Evolutionary conservation across 2,888 invertebrate species (phyloP).

Genomic region (Scaeva pyrastri): DNA sequence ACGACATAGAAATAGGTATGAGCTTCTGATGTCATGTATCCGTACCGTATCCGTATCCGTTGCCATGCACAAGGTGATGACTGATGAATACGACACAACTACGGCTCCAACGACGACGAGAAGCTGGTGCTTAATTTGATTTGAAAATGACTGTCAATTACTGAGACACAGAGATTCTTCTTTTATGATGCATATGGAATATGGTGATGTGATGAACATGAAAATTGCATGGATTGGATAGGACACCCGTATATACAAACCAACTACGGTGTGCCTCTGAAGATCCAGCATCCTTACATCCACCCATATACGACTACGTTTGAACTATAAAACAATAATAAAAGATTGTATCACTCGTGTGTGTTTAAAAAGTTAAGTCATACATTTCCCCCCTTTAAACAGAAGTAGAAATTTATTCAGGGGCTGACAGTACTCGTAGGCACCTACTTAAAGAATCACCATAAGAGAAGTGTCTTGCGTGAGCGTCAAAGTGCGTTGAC

Average conservation of each 20-base stretch:
- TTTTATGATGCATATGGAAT: background rate
- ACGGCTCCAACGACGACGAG: background rate
- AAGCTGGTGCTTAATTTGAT: constrained; percentile 26
- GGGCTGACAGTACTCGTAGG: background rate
- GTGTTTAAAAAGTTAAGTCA: background rate
- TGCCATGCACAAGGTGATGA: background rate
- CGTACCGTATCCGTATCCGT: constrained; percentile 17
- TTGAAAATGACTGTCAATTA: constrained; percentile 31
- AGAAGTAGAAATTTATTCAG: background rate
- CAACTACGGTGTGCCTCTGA: background rate
- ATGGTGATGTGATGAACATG: background rate
- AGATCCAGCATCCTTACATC: background rate
- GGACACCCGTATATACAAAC: too few relatives aligned
- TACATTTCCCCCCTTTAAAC: background rate
- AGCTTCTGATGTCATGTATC: background rate
- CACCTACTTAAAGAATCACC: background rate
- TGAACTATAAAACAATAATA: background rate
- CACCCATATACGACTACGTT: background rate
- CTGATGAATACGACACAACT: background rate
- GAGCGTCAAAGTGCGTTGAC: constrained; percentile 14
- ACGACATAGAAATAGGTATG: too few relatives aligned
- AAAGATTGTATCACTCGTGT: background rate
- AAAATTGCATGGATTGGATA: constrained; percentile 8
- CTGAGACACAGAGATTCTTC: background rate
- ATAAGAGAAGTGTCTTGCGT: background rate